These are phyloP conservation scores for Chinchilla lanigera DNA, from an alignment of 2,113 vertebrate genomes.

Conservation along the genomic window DNA sequence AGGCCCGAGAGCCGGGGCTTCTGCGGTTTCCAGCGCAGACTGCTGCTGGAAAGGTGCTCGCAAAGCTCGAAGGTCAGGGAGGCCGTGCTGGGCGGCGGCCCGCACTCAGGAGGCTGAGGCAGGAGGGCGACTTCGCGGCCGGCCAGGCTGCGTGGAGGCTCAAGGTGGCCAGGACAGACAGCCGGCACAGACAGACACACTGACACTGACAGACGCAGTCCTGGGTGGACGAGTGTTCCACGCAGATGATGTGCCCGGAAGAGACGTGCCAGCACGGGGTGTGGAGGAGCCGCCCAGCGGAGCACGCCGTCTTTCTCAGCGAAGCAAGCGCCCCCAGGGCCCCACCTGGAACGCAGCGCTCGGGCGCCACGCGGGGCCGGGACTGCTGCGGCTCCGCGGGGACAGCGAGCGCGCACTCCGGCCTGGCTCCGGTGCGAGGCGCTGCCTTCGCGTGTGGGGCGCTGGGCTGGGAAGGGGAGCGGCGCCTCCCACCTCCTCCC, in stretches of 20 bases:
- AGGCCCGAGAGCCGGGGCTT: not conserved
- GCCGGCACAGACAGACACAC: not conserved
- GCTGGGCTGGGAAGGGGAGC: no score
- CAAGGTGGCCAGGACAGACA: not conserved
- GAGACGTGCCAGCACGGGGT: not conserved
- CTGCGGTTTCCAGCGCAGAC: constrained; percentile 72
- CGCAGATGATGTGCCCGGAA: not conserved
- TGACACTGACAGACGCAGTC: no score
- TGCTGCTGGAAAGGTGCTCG: constrained; percentile 23
- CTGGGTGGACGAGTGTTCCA: not conserved
- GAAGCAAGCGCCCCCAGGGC: no score
- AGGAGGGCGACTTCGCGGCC: not conserved
- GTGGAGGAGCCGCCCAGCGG: not conserved
- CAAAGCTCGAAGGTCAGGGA: constrained; percentile 22
- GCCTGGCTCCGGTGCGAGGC: no score
- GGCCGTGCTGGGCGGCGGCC: no score
- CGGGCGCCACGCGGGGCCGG: no score
- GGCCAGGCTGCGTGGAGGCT: not conserved
- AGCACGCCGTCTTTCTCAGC: no score
- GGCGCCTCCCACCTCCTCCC: no score
- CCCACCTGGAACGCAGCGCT: no score
- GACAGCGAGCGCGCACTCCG: no score
- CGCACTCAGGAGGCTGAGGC: not conserved
- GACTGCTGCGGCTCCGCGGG: no score
- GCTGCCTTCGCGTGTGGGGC: no score